Evolutionary conservation across 1,140 invertebrate genomes (phyloP).

Genomic region (Cydia fagiglandana): DNA sequence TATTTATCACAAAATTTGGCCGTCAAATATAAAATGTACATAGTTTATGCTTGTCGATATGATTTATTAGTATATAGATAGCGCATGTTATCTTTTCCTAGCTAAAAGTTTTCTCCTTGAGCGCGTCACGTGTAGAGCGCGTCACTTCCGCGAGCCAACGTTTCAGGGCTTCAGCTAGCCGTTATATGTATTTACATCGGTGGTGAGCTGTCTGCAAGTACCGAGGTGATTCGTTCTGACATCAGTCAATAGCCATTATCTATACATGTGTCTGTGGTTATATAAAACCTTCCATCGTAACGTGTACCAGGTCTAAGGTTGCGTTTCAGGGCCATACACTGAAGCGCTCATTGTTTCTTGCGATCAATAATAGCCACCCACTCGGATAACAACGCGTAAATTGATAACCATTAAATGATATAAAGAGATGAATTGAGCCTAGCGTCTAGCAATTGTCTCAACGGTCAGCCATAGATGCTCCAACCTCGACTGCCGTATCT

Average conservation of each 20-base stretch:
- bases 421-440: constrained; percentile 27
- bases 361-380: constrained; percentile 32
- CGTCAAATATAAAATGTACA: neutral
- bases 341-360: constrained; percentile 37
- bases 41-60: constrained; percentile 4
- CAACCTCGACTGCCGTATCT: constrained; percentile 12
- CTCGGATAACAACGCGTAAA: constrained; percentile 30
- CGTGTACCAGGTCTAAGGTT: constrained; percentile 28
- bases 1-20: constrained; percentile 6
- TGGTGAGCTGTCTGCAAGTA: neutral
- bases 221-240: constrained; percentile 23
- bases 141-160: constrained; percentile 12
- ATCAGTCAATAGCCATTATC: constrained; percentile 31
- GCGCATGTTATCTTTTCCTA: constrained; percentile 9
- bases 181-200: constrained; percentile 4
- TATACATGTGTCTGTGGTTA: constrained; percentile 31
- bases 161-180: constrained; percentile 14
- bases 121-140: neutral
- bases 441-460: constrained; percentile 26
- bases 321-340: constrained; percentile 38
- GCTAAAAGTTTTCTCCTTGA: constrained; percentile 29
- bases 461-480: constrained; percentile 19
- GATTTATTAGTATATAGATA: constrained; percentile 25
- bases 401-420: constrained; percentile 29
- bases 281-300: constrained; percentile 26